Conservation (phyloP, 2,113 vertebrate species). For the Caloenas nicobarica region DNA sequence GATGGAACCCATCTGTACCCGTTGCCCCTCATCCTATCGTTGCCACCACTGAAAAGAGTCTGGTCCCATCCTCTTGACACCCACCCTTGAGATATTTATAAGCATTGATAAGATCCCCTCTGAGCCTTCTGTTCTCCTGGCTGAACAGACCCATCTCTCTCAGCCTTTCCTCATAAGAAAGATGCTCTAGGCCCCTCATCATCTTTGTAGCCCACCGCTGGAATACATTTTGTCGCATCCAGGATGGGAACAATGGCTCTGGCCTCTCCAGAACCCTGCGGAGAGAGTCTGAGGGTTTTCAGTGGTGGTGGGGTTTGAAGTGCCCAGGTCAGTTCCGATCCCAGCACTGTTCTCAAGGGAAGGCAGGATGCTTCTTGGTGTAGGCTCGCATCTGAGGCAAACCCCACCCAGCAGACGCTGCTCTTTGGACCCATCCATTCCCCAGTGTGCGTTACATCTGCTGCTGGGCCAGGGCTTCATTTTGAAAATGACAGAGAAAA, state of each 20-base stretch:
- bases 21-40: no score
- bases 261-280: neutral
- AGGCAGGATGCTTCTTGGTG: neutral
- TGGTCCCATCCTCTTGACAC: no score
- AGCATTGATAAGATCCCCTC: no score
- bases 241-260: neutral
- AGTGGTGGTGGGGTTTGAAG: fast-evolving
- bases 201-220: no score
- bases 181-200: no score
- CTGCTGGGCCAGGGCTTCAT: neutral
- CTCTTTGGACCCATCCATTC: neutral
- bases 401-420: neutral
- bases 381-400: fast-evolving
- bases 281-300: neutral
- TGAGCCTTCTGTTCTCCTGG: no score
- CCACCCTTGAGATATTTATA: no score
- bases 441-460: neutral
- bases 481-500: neutral
- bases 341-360: neutral
- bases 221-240: no score
- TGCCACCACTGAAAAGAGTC: no score
- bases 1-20: no score
- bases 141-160: no score
- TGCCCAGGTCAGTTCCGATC: neutral
- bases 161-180: no score